phyloP scores from a whole-genome alignment of 92 coral and sea anemone species.

The Montipora capitata region DNA sequence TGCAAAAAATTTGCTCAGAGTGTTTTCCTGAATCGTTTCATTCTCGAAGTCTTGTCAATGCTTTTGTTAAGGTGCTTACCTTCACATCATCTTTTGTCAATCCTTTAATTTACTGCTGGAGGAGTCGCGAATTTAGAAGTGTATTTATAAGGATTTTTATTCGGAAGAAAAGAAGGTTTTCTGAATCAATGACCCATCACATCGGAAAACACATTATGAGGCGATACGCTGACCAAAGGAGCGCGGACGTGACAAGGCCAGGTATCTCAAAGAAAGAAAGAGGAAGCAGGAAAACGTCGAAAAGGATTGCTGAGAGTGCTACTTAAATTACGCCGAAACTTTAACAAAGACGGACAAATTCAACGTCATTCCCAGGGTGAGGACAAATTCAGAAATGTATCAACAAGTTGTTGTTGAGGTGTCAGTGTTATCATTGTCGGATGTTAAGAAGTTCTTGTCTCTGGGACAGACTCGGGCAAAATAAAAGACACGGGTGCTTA shows the following conservation, averaged over 20 bases:
- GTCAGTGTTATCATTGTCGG: too few relatives aligned
- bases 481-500: too few relatives aligned
- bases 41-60: constrained; percentile 80
- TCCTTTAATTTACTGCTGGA: constrained; percentile 97
- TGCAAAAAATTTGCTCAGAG: constrained; percentile 77
- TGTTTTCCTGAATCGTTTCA: constrained; percentile 81
- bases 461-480: too few relatives aligned
- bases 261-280: not conserved
- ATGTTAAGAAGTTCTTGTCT: too few relatives aligned
- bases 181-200: constrained; percentile 18
- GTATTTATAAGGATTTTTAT: constrained; percentile 77
- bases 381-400: too few relatives aligned
- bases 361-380: too few relatives aligned
- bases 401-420: too few relatives aligned
- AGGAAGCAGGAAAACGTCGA: not conserved
- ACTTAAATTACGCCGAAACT: too few relatives aligned
- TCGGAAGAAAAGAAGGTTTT: constrained; percentile 35
- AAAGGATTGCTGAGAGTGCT: not conserved
- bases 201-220: not conserved
- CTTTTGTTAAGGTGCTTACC: constrained; percentile 89
- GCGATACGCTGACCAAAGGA: constrained; percentile 6
- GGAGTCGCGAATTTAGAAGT: constrained; percentile 89
- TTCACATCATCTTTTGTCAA: constrained; percentile 91
- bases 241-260: not conserved
- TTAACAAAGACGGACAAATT: too few relatives aligned